Percentiles rank a stretch among this genome's conserved stretches.
These are phyloP conservation scores for Amphipyra berbera DNA, from an alignment of 2,888 invertebrate species.

Conservation along the genomic window DNA sequence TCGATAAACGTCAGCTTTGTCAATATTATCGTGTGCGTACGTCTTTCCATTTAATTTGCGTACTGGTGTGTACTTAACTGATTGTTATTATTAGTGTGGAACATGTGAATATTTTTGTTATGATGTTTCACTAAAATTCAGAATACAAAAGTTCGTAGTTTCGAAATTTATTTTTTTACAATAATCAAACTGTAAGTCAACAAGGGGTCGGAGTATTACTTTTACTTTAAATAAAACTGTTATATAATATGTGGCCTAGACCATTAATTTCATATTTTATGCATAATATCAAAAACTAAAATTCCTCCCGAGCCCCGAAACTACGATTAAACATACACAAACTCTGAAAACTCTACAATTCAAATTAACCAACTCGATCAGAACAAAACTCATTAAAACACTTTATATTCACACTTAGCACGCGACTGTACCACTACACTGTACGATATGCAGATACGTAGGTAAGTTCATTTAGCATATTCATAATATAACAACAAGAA, in stretches of 20 bases:
- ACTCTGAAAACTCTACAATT: slow-evolving; percentile 21
- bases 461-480: slow-evolving; percentile 72
- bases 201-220: too few species aligned
- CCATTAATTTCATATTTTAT: not conserved
- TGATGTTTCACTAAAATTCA: not conserved
- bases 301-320: not conserved
- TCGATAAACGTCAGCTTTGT: slow-evolving; percentile 71
- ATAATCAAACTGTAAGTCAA: too few species aligned
- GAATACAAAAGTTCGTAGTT: too few species aligned
- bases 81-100: slow-evolving; percentile 19
- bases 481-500: slow-evolving; percentile 69
- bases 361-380: slow-evolving; percentile 29
- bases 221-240: too few species aligned
- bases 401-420: slow-evolving; percentile 39
- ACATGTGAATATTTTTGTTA: slow-evolving; percentile 4
- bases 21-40: slow-evolving; percentile 56
- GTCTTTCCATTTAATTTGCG: slow-evolving; percentile 29
- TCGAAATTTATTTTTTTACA: too few species aligned
- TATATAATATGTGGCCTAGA: not conserved
- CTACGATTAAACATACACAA: not conserved
- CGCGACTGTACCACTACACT: slow-evolving; percentile 42
- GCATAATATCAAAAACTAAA: not conserved
- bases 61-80: slow-evolving; percentile 36
- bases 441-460: slow-evolving; percentile 42
- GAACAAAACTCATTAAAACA: slow-evolving; percentile 36